Evolutionary conservation across 2,113 vertebrate genomes (phyloP), one percentile per base, ranked within the genome.

Genomic region (Scytalopus superciliaris): DNA sequence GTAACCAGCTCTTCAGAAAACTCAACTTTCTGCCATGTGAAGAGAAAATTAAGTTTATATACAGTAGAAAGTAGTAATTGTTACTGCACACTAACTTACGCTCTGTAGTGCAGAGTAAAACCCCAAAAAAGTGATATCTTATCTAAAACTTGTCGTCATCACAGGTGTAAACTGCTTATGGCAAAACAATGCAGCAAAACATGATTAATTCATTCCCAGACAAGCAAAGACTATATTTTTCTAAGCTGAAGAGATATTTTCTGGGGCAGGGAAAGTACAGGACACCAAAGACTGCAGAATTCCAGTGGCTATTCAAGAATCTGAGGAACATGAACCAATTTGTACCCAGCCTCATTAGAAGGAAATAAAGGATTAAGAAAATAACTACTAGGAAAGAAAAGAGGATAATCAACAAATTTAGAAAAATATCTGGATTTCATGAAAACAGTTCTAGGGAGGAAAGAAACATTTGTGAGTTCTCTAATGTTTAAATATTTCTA

Each of bases 21-120:
- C 18, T 76, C 52, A 10, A 47, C 64, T 88, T 96, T 91, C 97
- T 98, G 95, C 66, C 53, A 84, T 4, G 21, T 42, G 74, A 94
- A 97, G 73, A 63, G 18, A 84, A 94, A 77, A 66, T 39, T n/a
- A 60, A 89, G 23, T 37, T 42, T 45, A 28, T n/a, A 44, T 5
- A 24, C 17, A 49, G 31, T 3, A 52, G 28, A 76, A 78, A 9
- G 23, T 19, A 84, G 12, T 6, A 76, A 66, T n/a, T 90, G 31
- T 45, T 77, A 10, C 15, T 77, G 49, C 12, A 55, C 5, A 17
- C 7, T 63, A 47, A 31, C 19, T 77, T 57, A 37, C 4, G 8
- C 33, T 57, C 50, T 69, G 15, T 53, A 37, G 49, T 45, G 35
- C 16, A n/a, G 2, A 60, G 14, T 27, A 50, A 44, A 19, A 81